Evolutionary conservation across 1,140 invertebrate species (phyloP).

Genomic region (Drosophila murphyi): DNA sequence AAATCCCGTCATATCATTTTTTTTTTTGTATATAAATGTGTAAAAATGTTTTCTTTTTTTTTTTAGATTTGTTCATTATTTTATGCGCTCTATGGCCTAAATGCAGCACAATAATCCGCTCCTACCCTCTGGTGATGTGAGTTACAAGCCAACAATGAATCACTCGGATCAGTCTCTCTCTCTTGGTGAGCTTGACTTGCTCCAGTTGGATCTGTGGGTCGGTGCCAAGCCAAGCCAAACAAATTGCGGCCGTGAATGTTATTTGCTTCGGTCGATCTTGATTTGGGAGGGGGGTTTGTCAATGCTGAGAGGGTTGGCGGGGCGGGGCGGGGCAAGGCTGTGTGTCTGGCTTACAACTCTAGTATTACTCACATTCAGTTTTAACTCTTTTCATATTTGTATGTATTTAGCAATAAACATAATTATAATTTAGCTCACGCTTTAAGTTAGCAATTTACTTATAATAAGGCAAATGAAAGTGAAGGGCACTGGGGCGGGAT

Average conservation of each 20-base stretch:
- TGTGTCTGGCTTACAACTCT: constrained; percentile 24
- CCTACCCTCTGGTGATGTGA: constrained; percentile 1
- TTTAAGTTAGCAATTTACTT: constrained; percentile 67
- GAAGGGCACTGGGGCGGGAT: constrained; percentile 72
- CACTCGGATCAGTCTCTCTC: constrained; percentile 67
- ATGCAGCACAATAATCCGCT: constrained; percentile 43
- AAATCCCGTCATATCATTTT: neutral
- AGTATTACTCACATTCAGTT: constrained; percentile 42
- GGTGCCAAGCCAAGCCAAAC: constrained; percentile 60
- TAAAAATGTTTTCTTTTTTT: constrained; percentile 42
- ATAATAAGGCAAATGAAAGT: constrained; percentile 81
- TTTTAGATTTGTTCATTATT: constrained; percentile 32
- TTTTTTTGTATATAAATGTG: constrained; percentile 41
- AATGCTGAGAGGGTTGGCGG: constrained; percentile 6
- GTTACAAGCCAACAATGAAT: constrained; percentile 44
- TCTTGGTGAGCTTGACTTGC: constrained; percentile 23
- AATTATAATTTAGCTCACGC: constrained; percentile 71
- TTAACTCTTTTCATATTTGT: constrained; percentile 37
- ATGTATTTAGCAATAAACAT: constrained; percentile 60
- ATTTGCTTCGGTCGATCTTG: constrained; percentile 3
- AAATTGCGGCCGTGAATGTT: constrained; percentile 58
- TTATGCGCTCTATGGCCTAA: constrained; percentile 43
- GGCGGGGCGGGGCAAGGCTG: neutral
- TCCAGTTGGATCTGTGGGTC: constrained; percentile 2
- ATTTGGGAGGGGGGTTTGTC: neutral